Evolutionary conservation across 2,888 invertebrate species (phyloP).

Genomic region (Halocaridina rubra): DNA sequence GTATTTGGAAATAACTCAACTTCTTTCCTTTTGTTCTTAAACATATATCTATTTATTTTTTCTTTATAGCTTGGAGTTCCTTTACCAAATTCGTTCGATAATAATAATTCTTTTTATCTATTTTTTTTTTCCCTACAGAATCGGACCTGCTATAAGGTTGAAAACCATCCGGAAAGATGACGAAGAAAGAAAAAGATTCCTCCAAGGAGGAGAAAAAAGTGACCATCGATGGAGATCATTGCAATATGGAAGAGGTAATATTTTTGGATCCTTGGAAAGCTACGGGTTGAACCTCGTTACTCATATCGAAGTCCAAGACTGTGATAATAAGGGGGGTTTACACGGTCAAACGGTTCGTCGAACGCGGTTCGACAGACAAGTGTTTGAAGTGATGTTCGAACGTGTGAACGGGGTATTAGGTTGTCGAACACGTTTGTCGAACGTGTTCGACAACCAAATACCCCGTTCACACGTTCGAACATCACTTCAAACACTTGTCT

Average conservation of each 20-base stretch:
- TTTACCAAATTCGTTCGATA: too few relatives aligned
- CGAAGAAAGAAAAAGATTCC: constrained; percentile 19
- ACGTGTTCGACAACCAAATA: too few relatives aligned
- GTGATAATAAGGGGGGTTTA: too few relatives aligned
- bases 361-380: too few relatives aligned
- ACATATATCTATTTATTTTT: neutral
- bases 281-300: neutral
- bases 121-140: neutral
- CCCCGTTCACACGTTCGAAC: too few relatives aligned
- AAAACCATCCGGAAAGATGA: constrained; percentile 5
- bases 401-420: too few relatives aligned
- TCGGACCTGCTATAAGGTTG: neutral
- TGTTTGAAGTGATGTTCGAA: too few relatives aligned
- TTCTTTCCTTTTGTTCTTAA: neutral
- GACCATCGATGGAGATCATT: constrained; percentile 18
- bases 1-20: neutral
- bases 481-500: too few relatives aligned
- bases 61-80: neutral
- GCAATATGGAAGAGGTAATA: constrained; percentile 47
- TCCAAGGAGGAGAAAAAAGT: neutral
- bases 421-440: too few relatives aligned
- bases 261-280: neutral
- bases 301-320: neutral
- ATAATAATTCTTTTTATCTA: neutral
- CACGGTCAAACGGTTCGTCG: too few relatives aligned